Evolutionary conservation across 1,140 invertebrate species (phyloP).

Genomic region (Anadara kagoshimensis): DNA sequence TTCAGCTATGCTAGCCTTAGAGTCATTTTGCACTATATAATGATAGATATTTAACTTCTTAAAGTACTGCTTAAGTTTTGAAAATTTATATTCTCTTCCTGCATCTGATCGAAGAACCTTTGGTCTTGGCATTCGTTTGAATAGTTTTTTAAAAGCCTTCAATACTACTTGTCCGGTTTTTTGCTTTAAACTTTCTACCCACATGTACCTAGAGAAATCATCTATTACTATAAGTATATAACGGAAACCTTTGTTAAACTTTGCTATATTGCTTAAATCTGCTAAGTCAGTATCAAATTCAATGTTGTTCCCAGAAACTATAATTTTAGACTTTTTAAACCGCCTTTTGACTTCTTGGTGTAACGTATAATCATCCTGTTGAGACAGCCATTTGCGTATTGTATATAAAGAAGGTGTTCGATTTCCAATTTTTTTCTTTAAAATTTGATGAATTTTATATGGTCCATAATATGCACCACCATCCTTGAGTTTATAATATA

Average conservation of each 20-base stretch:
- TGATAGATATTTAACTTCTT: neutral
- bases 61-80: neutral
- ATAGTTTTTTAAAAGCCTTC: conserved; percentile 9
- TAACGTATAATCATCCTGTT: conserved; percentile 13
- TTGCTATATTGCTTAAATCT: conserved; percentile 28
- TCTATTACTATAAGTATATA: conserved; percentile 25
- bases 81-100: too few relatives aligned
- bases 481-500: neutral
- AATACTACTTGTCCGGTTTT: conserved; percentile 12
- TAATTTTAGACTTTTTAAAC: too few relatives aligned
- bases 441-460: neutral
- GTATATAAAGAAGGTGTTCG: neutral
- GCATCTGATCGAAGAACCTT: too few relatives aligned
- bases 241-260: conserved; percentile 17
- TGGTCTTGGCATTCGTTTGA: neutral
- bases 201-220: conserved; percentile 22
- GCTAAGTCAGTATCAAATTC: conserved; percentile 13
- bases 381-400: conserved; percentile 13
- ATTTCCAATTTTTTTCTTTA: conserved; percentile 4
- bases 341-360: neutral
- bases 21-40: conserved; percentile 23
- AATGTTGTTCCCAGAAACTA: too few relatives aligned
- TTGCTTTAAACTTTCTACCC: conserved; percentile 10
- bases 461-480: conserved; percentile 5
- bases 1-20: conserved; percentile 16